phyloP scores from a whole-genome alignment of 2,113 vertebrate genomes.

The Ahaetulla prasina region DNA sequence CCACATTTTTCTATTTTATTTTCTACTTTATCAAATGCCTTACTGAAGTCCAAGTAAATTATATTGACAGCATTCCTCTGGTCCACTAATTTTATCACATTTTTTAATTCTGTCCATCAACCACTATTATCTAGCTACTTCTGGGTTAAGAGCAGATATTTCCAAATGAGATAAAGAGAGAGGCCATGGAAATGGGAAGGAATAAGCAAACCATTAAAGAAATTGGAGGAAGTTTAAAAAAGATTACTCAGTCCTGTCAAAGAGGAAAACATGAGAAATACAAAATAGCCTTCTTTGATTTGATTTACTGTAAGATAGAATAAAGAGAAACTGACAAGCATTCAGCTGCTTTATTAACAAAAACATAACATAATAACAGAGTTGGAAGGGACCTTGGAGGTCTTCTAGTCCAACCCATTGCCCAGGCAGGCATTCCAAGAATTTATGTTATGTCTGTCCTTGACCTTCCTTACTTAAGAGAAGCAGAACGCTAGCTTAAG shows the following conservation, averaged over 20 bases:
- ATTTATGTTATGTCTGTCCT: neutral
- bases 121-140: neutral
- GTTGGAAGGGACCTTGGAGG: too few relatives aligned
- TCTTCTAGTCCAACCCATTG: too few relatives aligned
- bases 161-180: neutral
- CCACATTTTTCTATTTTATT: too few relatives aligned
- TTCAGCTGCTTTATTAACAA: neutral
- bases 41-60: too few relatives aligned
- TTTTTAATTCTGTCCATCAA: too few relatives aligned
- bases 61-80: too few relatives aligned
- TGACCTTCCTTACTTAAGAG: neutral
- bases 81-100: too few relatives aligned
- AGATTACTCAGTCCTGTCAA: neutral
- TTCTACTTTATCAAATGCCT: too few relatives aligned
- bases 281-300: neutral
- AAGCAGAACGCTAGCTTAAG: neutral
- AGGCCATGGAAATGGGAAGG: neutral
- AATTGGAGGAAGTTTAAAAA: neutral
- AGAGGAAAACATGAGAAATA: neutral
- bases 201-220: neutral
- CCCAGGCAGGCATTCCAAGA: neutral
- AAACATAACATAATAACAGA: too few relatives aligned
- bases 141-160: neutral
- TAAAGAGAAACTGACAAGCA: neutral
- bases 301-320: neutral